Evolutionary conservation across 2,797 vertebrate genomes (phyloP).

Genomic region (Danio albolineatus): DNA sequence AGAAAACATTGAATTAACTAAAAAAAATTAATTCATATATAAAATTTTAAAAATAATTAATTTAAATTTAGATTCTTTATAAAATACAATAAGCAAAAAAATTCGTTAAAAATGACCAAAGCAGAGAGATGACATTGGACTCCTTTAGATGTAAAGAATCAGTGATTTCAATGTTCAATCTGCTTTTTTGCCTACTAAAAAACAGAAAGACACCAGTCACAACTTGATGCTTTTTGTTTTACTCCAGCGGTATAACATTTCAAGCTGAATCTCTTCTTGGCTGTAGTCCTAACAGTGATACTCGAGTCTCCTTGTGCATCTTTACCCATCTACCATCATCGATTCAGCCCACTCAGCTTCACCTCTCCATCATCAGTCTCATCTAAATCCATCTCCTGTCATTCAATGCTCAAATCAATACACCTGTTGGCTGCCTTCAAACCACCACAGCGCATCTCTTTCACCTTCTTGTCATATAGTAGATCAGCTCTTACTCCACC

Average conservation of each 20-base stretch:
- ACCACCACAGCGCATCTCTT: constrained; percentile 26
- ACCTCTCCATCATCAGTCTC: constrained; percentile 36
- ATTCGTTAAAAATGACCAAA: too few relatives aligned
- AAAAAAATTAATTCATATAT: too few relatives aligned
- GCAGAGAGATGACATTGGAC: neutral
- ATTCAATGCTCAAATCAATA: constrained; percentile 43
- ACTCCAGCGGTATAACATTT: neutral
- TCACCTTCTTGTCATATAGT: constrained; percentile 38
- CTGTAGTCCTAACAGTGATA: neutral
- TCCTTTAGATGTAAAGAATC: neutral
- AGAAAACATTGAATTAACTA: too few relatives aligned
- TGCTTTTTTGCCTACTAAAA: neutral
- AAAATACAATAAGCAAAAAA: too few relatives aligned
- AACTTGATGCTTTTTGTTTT: neutral
- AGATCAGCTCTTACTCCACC: constrained; percentile 28
- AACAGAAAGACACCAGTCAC: neutral
- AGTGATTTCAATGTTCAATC: neutral
- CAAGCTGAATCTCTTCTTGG: neutral
- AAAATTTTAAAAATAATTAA: too few relatives aligned
- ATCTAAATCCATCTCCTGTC: constrained; percentile 49
- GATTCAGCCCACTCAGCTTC: constrained; percentile 2
- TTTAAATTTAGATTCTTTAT: too few relatives aligned
- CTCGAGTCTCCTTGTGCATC: neutral
- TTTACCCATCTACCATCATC: constrained; percentile 7
- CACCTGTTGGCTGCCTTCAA: constrained; percentile 35